phyloP scores from a whole-genome alignment of 1,140 invertebrate genomes.

The Bombus consobrinus region DNA sequence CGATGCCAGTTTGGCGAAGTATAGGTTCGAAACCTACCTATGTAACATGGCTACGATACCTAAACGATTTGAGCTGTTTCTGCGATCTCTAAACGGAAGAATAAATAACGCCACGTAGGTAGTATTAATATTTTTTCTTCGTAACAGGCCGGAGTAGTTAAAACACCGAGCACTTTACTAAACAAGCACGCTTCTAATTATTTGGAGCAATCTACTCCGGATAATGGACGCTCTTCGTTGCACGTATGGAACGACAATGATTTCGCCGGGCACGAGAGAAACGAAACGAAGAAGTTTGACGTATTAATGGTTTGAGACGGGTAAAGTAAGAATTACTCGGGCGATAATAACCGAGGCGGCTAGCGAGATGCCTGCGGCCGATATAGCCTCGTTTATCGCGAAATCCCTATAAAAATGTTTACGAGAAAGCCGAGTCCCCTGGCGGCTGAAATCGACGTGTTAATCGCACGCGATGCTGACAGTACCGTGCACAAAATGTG shows the following conservation, averaged over 20 bases:
- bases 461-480: conserved; percentile 57
- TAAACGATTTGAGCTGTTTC: too few species aligned
- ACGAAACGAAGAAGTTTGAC: conserved; percentile 27
- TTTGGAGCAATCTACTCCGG: conserved; percentile 5
- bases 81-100: background rate
- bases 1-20: background rate
- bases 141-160: background rate
- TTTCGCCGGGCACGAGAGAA: background rate
- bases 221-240: background rate
- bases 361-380: conserved; percentile 3
- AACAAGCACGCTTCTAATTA: conserved; percentile 20
- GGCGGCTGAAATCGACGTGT: conserved; percentile 48
- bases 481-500: conserved; percentile 53
- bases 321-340: conserved; percentile 25
- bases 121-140: background rate
- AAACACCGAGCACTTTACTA: background rate
- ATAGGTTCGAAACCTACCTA: too few species aligned
- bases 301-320: conserved; percentile 16
- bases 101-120: background rate
- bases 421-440: conserved; percentile 5
- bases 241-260: background rate
- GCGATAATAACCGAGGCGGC: background rate
- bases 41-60: too few species aligned
- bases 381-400: conserved; percentile 32
- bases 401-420: conserved; percentile 49